Evolutionary conservation across 2,113 vertebrate genomes (phyloP), one percentile per base, ranked within the genome.

Genomic region (Pituophis catenifer): DNA sequence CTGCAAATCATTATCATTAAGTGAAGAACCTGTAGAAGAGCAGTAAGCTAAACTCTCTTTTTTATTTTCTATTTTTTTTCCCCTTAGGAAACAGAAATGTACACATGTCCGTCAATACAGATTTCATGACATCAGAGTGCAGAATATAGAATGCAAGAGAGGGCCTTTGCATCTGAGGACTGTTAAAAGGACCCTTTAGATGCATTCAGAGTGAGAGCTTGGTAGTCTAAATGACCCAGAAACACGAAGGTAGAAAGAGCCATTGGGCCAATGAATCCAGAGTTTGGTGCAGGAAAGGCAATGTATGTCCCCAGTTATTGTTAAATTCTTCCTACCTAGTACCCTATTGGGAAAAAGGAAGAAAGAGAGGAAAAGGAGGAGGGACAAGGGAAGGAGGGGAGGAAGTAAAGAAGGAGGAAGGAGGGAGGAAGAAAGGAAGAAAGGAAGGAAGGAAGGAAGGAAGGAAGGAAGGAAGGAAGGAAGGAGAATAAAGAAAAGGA

Each of bases 391-490:
- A 8, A 12, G 9, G 12, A 29, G 26, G 26, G 24, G 52, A n/a
- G 10, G 1, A 15, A 26, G 10, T 3, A 44, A 44, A 0, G 86
- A 85, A 8, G 26, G 4, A 8, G 23, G 9, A 2, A 29, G 26
- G 24, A 54, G 0, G n/a, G 6, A 2, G 6, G 8, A 10, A 8
- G 26, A 0, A 1, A 62, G 26, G 26, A 9, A 24, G n/a, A n/a
- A n/a, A n/a, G n/a, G 86, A 85, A 8, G 26, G 4, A 8, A 12
- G 9, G 5, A 29, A 12, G 24, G 52, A n/a, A n/a, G n/a, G 13
- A n/a, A 8, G 65, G n/a, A 33, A 26, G 65, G 29, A 88, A 96
- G 97, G 95, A 11, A 97, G 48, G 15, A 19, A 33, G 9, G 15
- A 15, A 65, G 89, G 95, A 93, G 12, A 5, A 1, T 2, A 15